Percentiles rank a stretch among this genome's conserved stretches.
These are phyloP conservation scores for Porites lutea DNA, from an alignment of 64 coral and sea anemone species.

Conservation along the genomic window DNA sequence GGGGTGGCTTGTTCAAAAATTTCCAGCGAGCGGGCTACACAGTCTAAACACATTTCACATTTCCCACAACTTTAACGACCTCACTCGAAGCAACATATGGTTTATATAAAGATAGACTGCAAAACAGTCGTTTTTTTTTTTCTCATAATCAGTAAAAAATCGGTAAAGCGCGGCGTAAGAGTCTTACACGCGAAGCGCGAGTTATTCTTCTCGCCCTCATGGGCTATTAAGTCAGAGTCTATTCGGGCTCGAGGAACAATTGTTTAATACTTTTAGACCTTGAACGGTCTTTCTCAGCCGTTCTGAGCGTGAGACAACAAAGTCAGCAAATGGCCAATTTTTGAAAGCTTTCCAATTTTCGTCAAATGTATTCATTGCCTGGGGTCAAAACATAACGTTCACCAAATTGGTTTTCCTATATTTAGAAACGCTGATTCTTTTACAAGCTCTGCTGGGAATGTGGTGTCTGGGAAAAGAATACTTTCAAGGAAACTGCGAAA, in stretches of 20 bases:
- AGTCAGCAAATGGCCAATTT: conserved; percentile 4
- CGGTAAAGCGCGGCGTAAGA: no score
- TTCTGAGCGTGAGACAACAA: conserved; percentile 4
- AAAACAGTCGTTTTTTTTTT: no score
- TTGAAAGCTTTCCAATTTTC: neutral
- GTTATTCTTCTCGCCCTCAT: neutral
- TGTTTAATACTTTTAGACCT: neutral
- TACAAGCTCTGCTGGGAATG: conserved; percentile 7
- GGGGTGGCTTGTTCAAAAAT: no score
- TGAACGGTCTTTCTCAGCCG: neutral
- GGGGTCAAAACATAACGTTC: conserved; percentile 6
- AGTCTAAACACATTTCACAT: no score
- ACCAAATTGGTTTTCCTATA: neutral
- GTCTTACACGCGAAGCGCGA: no score
- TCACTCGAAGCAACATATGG: no score
- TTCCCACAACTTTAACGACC: no score
- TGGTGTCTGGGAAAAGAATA: neutral
- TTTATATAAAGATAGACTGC: no score
- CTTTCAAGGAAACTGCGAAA: conserved; percentile 1
- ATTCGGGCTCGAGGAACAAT: no score
- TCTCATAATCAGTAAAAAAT: no score
- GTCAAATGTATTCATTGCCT: conserved; percentile 15
- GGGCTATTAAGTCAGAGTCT: no score
- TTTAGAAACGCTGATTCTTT: conserved; percentile 11
- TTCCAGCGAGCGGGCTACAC: no score